Base-by-base conservation (phyloP, 2,113 vertebrate species). In the Panurus biarmicus region DNA sequence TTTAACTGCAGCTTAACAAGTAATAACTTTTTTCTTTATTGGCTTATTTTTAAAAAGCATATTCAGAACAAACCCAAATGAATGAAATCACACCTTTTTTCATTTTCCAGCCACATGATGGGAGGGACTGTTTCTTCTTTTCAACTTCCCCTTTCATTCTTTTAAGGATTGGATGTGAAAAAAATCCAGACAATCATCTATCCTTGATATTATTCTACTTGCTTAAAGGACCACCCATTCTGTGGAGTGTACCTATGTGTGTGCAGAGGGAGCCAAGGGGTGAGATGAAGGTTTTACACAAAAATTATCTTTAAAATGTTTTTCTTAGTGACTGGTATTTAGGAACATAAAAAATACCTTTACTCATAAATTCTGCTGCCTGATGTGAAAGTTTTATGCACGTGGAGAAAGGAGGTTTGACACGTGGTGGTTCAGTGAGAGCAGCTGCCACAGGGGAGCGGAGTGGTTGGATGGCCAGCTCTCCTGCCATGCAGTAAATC, bases 1-100 rank as follows among this genome's bases (percentile, higher is more conserved):
- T 56, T 65, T 85, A 95, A 56, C 35, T 90, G 28, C 28, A 83
- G 12, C 51, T 93, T 89, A 47, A 85, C 90, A 94, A 70, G 9
- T 6, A 56, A 12, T 50, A n/a, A 5, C 11, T 62, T 85, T 76
- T 76, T 44, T 35, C 31, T 69, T 64, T 90, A 14, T 50, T 13
- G 45, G 6, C 24, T 62, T 79, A 8, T 14, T 78, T 70, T 85
- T 64, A 45, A 31, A 21, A 81, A 64, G 24, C 28, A 2, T 47
- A 57, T 54, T 62, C 64, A 73, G 24, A 73, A 45, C 15, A 79
- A 66, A 87, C 31, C 22, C 33, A 48, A 18, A 35, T 38, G 26
- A 66, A 85, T 14, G n/a, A 62, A 85, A 67, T 42, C 6, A 12
- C 0, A 25, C n/a, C n/a, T 40, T 9, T 70, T 36, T 10, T 64